phyloP scores from a whole-genome alignment of 30 jellyfish, hydroid and myxozoan species.

The Mastigias papua region DNA sequence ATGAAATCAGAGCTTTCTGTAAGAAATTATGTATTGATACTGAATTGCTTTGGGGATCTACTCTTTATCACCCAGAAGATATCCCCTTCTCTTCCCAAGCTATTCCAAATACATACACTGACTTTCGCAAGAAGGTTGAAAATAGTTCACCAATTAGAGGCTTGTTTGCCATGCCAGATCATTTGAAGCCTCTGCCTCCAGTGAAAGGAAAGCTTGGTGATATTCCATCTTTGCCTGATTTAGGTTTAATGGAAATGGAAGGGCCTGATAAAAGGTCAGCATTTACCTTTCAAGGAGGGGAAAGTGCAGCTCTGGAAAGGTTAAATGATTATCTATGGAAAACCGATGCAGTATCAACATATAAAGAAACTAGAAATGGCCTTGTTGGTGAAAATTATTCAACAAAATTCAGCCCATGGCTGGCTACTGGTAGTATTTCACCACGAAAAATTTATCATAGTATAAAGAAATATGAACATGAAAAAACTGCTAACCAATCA shows the following conservation, averaged over 20 bases:
- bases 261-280: constrained; percentile 60
- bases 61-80: constrained; percentile 65
- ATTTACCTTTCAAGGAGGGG: constrained; percentile 66
- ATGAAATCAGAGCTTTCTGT: background rate
- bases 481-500: constrained; percentile 51
- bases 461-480: constrained; percentile 24
- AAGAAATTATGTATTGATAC: constrained; percentile 17
- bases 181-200: constrained; percentile 63
- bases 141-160: constrained; percentile 22
- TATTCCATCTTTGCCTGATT: constrained; percentile 41
- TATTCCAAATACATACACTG: constrained; percentile 73
- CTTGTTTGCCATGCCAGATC: constrained; percentile 38
- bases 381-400: constrained; percentile 74
- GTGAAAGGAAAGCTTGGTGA: constrained; percentile 55
- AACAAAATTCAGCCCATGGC: constrained; percentile 84
- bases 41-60: constrained; percentile 73
- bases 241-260: constrained; percentile 1
- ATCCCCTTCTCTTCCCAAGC: constrained; percentile 35
- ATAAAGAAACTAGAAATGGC: constrained; percentile 80
- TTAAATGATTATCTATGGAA: constrained; percentile 66
- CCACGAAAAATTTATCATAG: constrained; percentile 62
- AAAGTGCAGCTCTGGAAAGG: constrained; percentile 44
- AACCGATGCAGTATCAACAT: constrained; percentile 66
- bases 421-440: constrained; percentile 74
- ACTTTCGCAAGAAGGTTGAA: constrained; percentile 69